Evolutionary conservation across 2,113 vertebrate genomes (phyloP).

Genomic region (Calypte anna): DNA sequence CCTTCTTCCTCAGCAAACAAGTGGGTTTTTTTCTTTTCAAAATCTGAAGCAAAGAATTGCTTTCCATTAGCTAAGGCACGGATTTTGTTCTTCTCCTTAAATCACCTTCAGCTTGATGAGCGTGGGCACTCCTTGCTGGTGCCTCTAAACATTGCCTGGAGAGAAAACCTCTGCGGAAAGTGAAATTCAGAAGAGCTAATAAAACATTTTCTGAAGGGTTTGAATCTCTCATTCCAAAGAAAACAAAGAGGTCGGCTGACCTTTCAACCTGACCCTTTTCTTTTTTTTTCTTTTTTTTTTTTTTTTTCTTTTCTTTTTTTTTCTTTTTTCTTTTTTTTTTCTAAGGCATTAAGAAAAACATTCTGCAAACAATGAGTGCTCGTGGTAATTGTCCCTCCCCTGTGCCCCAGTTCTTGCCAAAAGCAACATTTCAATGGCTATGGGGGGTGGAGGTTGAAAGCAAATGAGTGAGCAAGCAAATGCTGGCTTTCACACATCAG

Average conservation of each 20-base stretch:
- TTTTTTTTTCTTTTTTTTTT: not conserved
- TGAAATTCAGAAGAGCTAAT: conserved; percentile 70
- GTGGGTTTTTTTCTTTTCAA: not conserved
- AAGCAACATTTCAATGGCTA: conserved; percentile 74
- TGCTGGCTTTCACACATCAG: conserved; percentile 67
- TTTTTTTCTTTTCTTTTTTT: conserved; percentile 3
- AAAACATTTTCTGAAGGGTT: conserved; percentile 73
- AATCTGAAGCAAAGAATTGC: not conserved
- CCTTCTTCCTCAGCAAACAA: not conserved
- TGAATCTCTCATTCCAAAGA: conserved; percentile 72
- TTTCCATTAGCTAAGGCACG: not conserved
- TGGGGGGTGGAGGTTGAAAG: conserved; percentile 70
- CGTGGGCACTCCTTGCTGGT: conserved; percentile 33
- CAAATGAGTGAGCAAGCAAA: conserved; percentile 67
- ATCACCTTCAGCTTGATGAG: conserved; percentile 55
- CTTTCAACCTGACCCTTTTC: conserved; percentile 69
- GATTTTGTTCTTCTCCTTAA: conserved; percentile 54
- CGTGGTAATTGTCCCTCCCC: conserved; percentile 74
- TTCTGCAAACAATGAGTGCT: conserved; percentile 74
- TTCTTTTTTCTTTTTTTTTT: conserved; percentile 55
- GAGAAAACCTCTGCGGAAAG: conserved; percentile 64
- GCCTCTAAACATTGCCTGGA: conserved; percentile 53
- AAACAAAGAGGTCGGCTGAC: conserved; percentile 74
- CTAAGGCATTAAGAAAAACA: conserved; percentile 75
- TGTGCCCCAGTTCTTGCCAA: conserved; percentile 69